A percentile compares a stretch with the other conserved stretches of the same genome.
Conservation (phyloP, 1,140 invertebrate species). For the Microplitis mediator region DNA sequence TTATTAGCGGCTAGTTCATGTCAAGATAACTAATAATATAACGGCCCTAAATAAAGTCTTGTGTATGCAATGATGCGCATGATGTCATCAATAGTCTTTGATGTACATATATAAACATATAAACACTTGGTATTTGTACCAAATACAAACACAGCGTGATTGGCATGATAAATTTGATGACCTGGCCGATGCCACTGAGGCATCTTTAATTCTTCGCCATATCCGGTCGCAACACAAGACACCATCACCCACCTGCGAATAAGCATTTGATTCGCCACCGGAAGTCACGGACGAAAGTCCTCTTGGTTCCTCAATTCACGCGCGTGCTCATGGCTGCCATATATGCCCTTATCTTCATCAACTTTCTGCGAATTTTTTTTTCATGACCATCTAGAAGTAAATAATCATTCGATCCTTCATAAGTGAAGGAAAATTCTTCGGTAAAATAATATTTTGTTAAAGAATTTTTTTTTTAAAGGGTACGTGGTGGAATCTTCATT, state of each 20-base stretch:
- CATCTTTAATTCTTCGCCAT: slow-evolving; percentile 47
- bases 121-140: slow-evolving; percentile 45
- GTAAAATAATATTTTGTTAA: background rate
- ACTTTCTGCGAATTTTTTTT: background rate
- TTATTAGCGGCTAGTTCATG: too few relatives aligned
- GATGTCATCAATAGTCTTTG: slow-evolving; percentile 43
- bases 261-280: slow-evolving; percentile 34
- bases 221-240: slow-evolving; percentile 47
- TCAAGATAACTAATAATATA: too few relatives aligned
- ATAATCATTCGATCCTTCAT: too few relatives aligned
- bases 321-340: background rate
- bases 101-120: background rate
- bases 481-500: slow-evolving; percentile 35
- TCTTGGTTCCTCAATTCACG: background rate
- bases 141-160: slow-evolving; percentile 50
- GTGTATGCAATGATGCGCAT: slow-evolving; percentile 35
- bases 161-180: slow-evolving; percentile 45
- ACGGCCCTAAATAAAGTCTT: too few relatives aligned
- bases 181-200: slow-evolving; percentile 18
- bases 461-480: background rate
- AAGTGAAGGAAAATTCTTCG: too few relatives aligned
- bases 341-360: background rate
- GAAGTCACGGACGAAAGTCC: slow-evolving; percentile 47
- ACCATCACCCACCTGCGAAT: slow-evolving; percentile 3
- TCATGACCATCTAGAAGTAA: too few relatives aligned